phyloP scores from a whole-genome alignment of 2,888 invertebrate genomes.

The Aphidoletes aphidimyza region DNA sequence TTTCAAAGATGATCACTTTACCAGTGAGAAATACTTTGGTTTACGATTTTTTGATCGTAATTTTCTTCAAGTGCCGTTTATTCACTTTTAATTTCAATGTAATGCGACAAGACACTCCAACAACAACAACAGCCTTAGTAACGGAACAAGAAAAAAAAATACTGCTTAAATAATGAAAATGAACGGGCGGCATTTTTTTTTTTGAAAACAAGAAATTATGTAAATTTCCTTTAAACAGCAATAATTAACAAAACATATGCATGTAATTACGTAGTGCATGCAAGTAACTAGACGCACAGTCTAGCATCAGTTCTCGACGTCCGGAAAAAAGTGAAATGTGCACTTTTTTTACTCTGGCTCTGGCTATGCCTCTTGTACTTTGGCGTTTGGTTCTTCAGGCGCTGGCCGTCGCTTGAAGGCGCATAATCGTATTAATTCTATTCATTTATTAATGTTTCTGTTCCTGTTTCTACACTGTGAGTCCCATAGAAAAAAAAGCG shows the following conservation, averaged over 20 bases:
- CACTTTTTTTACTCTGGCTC: too few relatives aligned
- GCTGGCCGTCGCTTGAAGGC: background rate
- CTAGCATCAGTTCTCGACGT: background rate
- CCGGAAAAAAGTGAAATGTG: background rate
- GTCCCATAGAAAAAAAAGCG: background rate
- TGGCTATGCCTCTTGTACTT: too few relatives aligned
- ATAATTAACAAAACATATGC: conserved; percentile 54
- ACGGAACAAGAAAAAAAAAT: background rate
- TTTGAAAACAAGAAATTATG: conserved; percentile 52
- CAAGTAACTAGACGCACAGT: conserved; percentile 9
- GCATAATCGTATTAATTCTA: conserved; percentile 11
- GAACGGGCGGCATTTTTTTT: conserved; percentile 11
- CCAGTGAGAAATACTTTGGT: background rate
- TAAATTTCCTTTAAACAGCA: conserved; percentile 50
- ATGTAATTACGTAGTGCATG: conserved; percentile 36
- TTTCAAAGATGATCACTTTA: background rate
- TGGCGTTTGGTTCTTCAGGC: background rate
- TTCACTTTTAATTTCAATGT: background rate
- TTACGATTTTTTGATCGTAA: conserved; percentile 12
- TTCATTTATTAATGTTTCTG: conserved; percentile 41
- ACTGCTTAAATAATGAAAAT: conserved; percentile 8
- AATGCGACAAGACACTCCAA: background rate
- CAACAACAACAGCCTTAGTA: background rate
- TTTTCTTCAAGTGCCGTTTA: background rate
- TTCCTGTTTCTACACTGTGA: background rate